Evolutionary conservation across 2,113 vertebrate genomes (phyloP).

Genomic region (Sterrhoptilus dennistouni): DNA sequence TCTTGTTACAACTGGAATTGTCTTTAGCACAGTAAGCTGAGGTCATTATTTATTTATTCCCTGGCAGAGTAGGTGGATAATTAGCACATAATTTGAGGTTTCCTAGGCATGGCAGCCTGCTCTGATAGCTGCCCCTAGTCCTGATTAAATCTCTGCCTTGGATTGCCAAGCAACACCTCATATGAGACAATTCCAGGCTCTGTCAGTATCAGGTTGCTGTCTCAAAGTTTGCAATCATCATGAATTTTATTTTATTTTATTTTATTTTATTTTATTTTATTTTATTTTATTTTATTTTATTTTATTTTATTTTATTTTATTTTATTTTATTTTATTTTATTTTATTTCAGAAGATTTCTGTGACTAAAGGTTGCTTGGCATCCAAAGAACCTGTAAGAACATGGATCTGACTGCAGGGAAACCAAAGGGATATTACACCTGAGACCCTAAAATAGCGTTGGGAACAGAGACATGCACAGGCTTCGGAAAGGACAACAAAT

Average conservation of each 20-base stretch:
- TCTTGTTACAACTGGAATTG: not conserved
- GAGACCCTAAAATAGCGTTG: not conserved
- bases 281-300: not conserved
- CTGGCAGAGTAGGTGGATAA: slow-evolving; percentile 24
- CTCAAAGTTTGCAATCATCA: not conserved
- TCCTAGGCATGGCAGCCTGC: slow-evolving; percentile 31
- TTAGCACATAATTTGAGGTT: slow-evolving; percentile 39
- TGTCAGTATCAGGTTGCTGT: not conserved
- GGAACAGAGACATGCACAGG: not conserved
- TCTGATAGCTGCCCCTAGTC: slow-evolving; percentile 1
- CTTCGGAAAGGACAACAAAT: not conserved
- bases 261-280: not conserved
- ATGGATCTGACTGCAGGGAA: not conserved
- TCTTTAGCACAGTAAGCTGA: not conserved
- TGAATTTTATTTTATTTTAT: not conserved
- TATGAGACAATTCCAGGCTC: not conserved
- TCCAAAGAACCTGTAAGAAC: not conserved
- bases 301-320: not conserved
- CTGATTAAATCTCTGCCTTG: not conserved
- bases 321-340: not conserved
- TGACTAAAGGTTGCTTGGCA: not conserved
- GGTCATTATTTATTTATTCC: slow-evolving; percentile 48
- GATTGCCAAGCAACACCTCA: not conserved
- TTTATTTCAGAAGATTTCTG: not conserved
- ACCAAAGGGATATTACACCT: rapidly evolving